Percentiles rank a stretch among this genome's conserved stretches.
Evolutionary conservation across 2,113 vertebrate species (phyloP).

Genomic region (Paracanthobrama guichenoti): DNA sequence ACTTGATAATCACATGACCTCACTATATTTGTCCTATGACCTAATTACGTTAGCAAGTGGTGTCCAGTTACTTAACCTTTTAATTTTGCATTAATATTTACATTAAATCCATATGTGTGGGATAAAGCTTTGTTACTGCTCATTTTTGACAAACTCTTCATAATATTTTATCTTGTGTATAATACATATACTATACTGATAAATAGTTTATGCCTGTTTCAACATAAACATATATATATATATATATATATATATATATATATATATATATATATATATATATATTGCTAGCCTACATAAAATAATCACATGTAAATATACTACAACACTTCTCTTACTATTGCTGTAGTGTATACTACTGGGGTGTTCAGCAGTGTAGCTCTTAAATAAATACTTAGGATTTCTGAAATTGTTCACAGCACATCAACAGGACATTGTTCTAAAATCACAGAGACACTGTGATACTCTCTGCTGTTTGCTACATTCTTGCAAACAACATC

Average conservation of each 20-base stretch:
- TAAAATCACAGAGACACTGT: background rate
- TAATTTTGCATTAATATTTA: background rate
- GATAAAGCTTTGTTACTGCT: background rate
- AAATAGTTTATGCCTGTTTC: too few species aligned
- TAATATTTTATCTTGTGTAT: background rate
- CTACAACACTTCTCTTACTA: background rate
- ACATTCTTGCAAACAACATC: background rate
- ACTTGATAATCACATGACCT: background rate
- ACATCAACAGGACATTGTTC: background rate
- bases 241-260: too few species aligned
- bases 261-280: too few species aligned
- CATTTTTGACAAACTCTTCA: background rate
- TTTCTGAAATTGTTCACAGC: background rate
- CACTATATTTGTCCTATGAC: background rate
- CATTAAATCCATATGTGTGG: background rate
- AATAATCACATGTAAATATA: conserved; percentile 1
- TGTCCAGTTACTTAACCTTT: background rate
- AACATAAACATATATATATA: background rate
- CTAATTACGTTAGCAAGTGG: background rate
- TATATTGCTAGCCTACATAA: background rate
- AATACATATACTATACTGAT: background rate
- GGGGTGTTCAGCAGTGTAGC: background rate
- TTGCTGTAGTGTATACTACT: background rate
- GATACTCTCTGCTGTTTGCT: background rate
- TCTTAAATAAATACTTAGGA: background rate